phyloP scores from a whole-genome alignment of 2,888 invertebrate genomes.

The Diogma glabrata region DNA sequence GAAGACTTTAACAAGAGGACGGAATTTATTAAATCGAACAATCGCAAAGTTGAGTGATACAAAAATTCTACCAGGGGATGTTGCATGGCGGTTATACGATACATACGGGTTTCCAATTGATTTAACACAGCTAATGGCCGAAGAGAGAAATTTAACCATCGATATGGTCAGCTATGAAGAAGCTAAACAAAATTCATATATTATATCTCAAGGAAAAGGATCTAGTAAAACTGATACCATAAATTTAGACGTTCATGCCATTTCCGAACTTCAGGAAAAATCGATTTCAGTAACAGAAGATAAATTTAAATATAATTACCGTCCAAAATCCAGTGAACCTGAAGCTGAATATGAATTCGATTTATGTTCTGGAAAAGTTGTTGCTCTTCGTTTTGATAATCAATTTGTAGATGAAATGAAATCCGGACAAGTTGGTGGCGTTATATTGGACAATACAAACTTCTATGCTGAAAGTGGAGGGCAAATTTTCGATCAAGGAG shows the following conservation, averaged over 20 bases:
- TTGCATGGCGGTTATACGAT: conserved; percentile 97
- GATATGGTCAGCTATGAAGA: conserved; percentile 89
- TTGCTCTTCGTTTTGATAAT: conserved; percentile 70
- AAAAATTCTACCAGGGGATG: conserved; percentile 78
- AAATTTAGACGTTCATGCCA: conserved; percentile 88
- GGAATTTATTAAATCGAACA: conserved; percentile 81
- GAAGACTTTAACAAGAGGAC: conserved; percentile 85
- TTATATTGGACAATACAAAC: conserved; percentile 81
- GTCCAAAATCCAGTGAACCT: conserved; percentile 46
- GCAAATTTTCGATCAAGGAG: conserved; percentile 94
- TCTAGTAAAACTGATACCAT: conserved; percentile 70
- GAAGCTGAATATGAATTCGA: conserved; percentile 68
- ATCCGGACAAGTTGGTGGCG: conserved; percentile 81
- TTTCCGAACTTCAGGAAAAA: conserved; percentile 74
- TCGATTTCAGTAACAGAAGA: conserved; percentile 78
- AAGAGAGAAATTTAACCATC: conserved; percentile 81
- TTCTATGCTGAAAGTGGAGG: conserved; percentile 99
- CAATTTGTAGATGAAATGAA: conserved; percentile 72
- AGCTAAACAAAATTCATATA: conserved; percentile 77
- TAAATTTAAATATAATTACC: conserved; percentile 81
- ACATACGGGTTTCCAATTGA: conserved; percentile 99
- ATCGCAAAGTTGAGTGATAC: conserved; percentile 65
- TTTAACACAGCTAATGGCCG: conserved; percentile 93
- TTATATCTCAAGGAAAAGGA: conserved; percentile 79
- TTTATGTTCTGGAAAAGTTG: conserved; percentile 59